phyloP scores from a whole-genome alignment of 1,140 invertebrate species.

The Dufourea novaeangliae region DNA sequence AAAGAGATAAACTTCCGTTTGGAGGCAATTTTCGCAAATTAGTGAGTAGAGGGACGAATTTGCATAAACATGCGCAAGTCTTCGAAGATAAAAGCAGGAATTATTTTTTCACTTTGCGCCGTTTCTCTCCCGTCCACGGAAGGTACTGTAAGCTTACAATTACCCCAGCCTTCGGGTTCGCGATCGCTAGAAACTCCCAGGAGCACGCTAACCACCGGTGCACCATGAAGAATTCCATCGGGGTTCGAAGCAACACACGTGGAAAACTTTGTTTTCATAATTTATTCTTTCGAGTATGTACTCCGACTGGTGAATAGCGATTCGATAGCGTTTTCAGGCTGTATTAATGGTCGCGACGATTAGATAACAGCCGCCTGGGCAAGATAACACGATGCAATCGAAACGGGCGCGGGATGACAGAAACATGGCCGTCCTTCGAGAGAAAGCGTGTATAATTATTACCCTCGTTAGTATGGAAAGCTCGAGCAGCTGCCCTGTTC shows the following conservation, averaged over 20 bases:
- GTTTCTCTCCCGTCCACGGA: neutral
- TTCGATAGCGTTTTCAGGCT: neutral
- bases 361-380: constrained; percentile 15
- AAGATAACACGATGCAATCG: constrained; percentile 28
- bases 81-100: neutral
- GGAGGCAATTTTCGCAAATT: neutral
- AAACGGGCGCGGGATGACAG: constrained; percentile 25
- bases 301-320: constrained; percentile 16
- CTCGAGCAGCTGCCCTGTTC: neutral
- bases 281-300: constrained; percentile 41
- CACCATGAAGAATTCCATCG: neutral
- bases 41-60: neutral
- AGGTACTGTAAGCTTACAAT: neutral
- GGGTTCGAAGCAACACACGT: neutral
- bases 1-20: too few species aligned
- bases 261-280: constrained; percentile 26
- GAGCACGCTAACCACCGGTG: too few species aligned
- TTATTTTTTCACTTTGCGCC: neutral
- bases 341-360: constrained; percentile 35
- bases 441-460: constrained; percentile 51
- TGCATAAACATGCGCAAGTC: neutral
- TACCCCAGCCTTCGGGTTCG: neutral
- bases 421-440: constrained; percentile 31
- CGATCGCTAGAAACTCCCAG: too few species aligned
- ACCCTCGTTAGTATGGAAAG: constrained; percentile 20